A percentile compares a stretch with the other conserved stretches of the same genome.
These are phyloP conservation scores for Linyphia triangularis DNA, from an alignment of 2,888 invertebrate species.

Conservation along the genomic window DNA sequence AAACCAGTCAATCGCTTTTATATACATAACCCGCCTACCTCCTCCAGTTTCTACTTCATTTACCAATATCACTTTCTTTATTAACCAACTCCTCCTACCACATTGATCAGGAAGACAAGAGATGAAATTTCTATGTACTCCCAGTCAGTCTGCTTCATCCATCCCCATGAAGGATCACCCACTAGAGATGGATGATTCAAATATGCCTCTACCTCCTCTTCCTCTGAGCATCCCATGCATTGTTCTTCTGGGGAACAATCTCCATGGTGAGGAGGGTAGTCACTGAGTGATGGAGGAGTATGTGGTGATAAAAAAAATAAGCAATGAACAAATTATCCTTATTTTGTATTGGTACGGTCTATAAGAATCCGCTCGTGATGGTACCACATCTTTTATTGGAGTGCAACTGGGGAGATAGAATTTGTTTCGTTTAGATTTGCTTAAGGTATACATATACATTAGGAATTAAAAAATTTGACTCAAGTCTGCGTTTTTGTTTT, in stretches of 20 bases:
- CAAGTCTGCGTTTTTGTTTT: too few relatives aligned
- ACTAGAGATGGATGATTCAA: constrained; percentile 26
- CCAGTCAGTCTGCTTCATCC: not conserved
- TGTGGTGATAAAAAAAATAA: constrained; percentile 23
- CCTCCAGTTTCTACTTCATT: not conserved
- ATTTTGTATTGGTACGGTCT: too few relatives aligned
- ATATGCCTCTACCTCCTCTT: not conserved
- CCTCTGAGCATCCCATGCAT: constrained; percentile 6
- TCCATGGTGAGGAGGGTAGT: not conserved
- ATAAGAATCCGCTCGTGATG: too few relatives aligned
- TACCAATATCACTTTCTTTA: not conserved
- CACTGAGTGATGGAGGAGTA: not conserved
- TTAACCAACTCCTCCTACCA: not conserved
- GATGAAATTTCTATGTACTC: constrained; percentile 32
- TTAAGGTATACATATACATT: too few relatives aligned
- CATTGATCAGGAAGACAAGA: constrained; percentile 1
- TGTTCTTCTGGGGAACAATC: not conserved
- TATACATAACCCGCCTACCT: not conserved
- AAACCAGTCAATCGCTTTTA: too few relatives aligned
- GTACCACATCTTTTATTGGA: too few relatives aligned
- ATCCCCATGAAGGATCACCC: constrained; percentile 26
- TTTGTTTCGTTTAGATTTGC: too few relatives aligned
- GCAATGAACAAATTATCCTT: too few relatives aligned
- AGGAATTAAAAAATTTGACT: too few relatives aligned
- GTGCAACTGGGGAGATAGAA: too few relatives aligned